Conservation (phyloP, 2,888 invertebrate genomes). For the Diachrysia chrysitis region DNA sequence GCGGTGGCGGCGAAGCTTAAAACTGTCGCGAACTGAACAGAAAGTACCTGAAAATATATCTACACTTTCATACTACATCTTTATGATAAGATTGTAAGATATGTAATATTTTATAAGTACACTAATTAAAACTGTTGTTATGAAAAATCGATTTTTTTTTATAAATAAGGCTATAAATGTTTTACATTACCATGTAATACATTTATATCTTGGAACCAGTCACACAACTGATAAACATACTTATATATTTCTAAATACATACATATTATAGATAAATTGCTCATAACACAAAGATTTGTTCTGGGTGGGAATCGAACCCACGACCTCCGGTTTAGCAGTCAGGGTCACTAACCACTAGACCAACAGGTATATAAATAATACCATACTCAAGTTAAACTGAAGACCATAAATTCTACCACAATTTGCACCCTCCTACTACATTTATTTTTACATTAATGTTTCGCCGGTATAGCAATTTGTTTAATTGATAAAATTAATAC, state of each 20-base stretch:
- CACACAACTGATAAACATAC: no score
- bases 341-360: no score
- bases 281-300: no score
- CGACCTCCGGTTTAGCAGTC: no score
- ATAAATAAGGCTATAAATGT: no score
- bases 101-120: no score
- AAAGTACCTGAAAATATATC: neutral
- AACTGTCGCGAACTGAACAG: neutral
- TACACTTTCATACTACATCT: neutral
- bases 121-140: neutral
- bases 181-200: no score
- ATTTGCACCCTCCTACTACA: conserved; percentile 55
- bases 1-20: neutral
- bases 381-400: conserved; percentile 33
- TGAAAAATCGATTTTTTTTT: neutral
- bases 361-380: no score
- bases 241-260: no score
- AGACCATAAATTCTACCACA: conserved; percentile 37
- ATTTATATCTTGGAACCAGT: no score
- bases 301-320: no score
- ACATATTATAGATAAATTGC: no score
- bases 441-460: conserved; percentile 38
- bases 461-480: conserved; percentile 43
- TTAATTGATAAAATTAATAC: conserved; percentile 63
- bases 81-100: neutral